phyloP scores from a whole-genome alignment of 2,113 vertebrate genomes.

The Eubucco bourcierii region DNA sequence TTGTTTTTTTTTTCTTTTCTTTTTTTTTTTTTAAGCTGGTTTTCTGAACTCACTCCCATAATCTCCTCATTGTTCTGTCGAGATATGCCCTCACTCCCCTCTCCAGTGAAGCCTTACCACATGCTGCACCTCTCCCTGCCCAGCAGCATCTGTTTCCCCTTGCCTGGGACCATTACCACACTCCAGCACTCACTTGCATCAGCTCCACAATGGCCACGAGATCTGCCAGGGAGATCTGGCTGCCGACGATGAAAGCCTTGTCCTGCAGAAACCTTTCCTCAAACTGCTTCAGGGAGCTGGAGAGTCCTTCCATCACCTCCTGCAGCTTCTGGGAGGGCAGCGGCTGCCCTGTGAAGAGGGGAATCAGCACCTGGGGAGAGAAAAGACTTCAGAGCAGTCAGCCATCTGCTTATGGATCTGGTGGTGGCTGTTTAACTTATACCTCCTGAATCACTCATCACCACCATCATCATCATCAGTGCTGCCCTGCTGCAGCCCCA shows the following conservation, averaged over 20 bases:
- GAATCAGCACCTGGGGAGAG: slow-evolving; percentile 77
- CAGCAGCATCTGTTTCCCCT: not conserved
- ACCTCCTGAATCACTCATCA: not conserved
- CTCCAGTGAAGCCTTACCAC: not conserved
- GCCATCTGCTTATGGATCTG: not conserved
- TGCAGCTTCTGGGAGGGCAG: slow-evolving; percentile 81
- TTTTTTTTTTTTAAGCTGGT: not conserved
- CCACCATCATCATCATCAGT: fast-evolving
- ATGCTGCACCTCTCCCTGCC: not conserved
- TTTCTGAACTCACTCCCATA: not conserved
- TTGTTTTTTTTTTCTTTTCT: not conserved
- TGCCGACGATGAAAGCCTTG: slow-evolving; percentile 81
- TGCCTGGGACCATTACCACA: not conserved
- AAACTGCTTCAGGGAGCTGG: slow-evolving; percentile 73
- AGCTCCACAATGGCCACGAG: slow-evolving; percentile 88
- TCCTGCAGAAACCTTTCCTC: slow-evolving; percentile 88
- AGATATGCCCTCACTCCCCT: not conserved
- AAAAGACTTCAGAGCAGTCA: not conserved
- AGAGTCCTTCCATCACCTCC: slow-evolving; percentile 78
- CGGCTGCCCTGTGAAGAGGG: slow-evolving; percentile 74
- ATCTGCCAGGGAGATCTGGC: slow-evolving; percentile 87
- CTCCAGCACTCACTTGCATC: slow-evolving; percentile 83
- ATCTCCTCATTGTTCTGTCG: not conserved
- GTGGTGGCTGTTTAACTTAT: not conserved
- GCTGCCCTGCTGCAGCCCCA: not conserved